Conservation (phyloP, 2,113 vertebrate species). For the Campylomormyrus tamandua region DNA sequence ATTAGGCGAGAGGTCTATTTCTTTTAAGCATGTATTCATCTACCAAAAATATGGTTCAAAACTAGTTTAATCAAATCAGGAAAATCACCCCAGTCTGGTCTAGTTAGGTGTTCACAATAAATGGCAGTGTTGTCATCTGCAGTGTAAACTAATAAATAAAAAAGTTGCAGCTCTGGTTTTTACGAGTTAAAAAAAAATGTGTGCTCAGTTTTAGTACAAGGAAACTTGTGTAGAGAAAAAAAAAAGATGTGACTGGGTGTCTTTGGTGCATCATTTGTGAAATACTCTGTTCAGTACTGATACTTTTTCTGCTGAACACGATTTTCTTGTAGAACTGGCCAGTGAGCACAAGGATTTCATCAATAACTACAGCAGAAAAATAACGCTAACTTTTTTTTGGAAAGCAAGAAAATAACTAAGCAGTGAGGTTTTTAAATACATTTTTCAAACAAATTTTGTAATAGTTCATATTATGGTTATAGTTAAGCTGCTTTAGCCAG, state of each 20-base stretch:
- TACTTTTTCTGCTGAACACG: neutral
- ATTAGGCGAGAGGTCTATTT: neutral
- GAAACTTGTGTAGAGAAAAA: neutral
- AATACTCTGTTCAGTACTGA: neutral
- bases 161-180: neutral
- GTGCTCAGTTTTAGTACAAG: neutral
- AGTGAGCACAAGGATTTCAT: neutral
- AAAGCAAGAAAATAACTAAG: neutral
- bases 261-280: neutral
- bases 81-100: neutral
- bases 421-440: neutral
- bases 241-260: neutral
- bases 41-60: neutral
- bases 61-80: neutral
- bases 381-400: neutral
- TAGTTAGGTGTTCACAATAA: neutral
- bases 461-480: neutral
- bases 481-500: neutral
- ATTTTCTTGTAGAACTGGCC: neutral
- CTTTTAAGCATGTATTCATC: neutral
- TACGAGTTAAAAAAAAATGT: neutral
- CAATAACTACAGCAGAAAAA: neutral
- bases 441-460: neutral
- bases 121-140: neutral
- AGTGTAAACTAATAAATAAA: neutral